phyloP scores from a whole-genome alignment of 2,797 vertebrate species.

The Silurus lanzhouensis region DNA sequence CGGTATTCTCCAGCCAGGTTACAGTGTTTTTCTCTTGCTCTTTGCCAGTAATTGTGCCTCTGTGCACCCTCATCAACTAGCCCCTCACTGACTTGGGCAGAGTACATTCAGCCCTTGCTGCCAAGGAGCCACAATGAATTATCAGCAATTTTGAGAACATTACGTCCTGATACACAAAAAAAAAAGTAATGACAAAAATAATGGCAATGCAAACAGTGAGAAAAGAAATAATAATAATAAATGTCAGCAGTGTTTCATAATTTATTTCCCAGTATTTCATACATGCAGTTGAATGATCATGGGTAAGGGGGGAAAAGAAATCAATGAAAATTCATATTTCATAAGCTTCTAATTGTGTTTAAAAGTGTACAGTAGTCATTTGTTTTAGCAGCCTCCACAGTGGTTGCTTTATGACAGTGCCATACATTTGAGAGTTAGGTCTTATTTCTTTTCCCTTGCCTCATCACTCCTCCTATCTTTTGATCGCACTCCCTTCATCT shows the following conservation, averaged over 20 bases:
- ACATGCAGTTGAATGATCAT: constrained; percentile 75
- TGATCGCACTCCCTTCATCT: constrained; percentile 63
- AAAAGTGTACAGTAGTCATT: constrained; percentile 69
- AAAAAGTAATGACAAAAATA: constrained; percentile 37
- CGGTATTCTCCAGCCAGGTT: constrained; percentile 69
- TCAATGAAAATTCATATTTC: constrained; percentile 90
- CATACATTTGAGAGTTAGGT: constrained; percentile 58
- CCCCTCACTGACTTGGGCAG: constrained; percentile 65
- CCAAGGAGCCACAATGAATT: constrained; percentile 70
- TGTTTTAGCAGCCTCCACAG: constrained; percentile 55
- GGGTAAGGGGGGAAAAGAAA: constrained; percentile 76
- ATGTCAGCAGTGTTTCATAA: constrained; percentile 78
- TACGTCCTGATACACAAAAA: constrained; percentile 59
- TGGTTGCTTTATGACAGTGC: constrained; percentile 60
- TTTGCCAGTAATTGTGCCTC: constrained; percentile 68
- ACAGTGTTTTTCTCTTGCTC: constrained; percentile 48
- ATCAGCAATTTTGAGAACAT: constrained; percentile 67
- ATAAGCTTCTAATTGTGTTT: constrained; percentile 83
- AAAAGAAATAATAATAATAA: constrained; percentile 21
- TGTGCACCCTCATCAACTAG: constrained; percentile 64
- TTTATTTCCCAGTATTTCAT: constrained; percentile 80
- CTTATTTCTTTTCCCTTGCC: constrained; percentile 58
- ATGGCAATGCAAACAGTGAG: constrained; percentile 6
- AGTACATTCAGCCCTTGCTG: constrained; percentile 67
- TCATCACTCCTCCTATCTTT: constrained; percentile 58